Conservation (phyloP, 1,140 invertebrate species). For the Euwallacea similis region DNA sequence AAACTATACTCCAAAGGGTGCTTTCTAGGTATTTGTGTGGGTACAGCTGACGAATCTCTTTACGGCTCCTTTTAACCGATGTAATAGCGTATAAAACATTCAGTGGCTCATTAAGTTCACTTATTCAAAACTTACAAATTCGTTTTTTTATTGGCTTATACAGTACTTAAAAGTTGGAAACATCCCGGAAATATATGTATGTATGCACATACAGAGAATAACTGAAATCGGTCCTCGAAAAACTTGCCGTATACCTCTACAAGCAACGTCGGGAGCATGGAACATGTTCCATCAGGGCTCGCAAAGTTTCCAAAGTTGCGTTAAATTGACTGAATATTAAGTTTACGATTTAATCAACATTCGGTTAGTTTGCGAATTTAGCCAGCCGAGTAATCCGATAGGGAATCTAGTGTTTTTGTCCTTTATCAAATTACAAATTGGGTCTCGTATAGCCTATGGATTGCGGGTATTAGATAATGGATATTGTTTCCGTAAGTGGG, state of each 20-base stretch:
- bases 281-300: not conserved
- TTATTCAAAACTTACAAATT: no score
- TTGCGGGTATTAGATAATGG: no score
- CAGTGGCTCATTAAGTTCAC: not conserved
- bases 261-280: not conserved
- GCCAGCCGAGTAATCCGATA: constrained; percentile 21
- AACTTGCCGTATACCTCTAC: not conserved
- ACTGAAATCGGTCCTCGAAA: not conserved
- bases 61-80: not conserved
- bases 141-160: no score
- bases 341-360: constrained; percentile 30
- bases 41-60: no score
- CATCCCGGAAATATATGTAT: no score
- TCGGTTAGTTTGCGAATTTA: constrained; percentile 22
- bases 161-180: no score
- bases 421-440: constrained; percentile 18
- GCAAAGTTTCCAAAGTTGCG: constrained; percentile 20
- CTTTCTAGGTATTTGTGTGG: no score
- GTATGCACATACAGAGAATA: not conserved
- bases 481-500: no score
- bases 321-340: constrained; percentile 33
- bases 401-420: constrained; percentile 12
- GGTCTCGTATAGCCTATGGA: not conserved
- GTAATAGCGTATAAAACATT: not conserved
- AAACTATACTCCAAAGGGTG: no score